Percentiles rank a stretch among this genome's conserved stretches.
phyloP scores from a whole-genome alignment of 2,888 invertebrate species.

The Diplazon laetatorius region DNA sequence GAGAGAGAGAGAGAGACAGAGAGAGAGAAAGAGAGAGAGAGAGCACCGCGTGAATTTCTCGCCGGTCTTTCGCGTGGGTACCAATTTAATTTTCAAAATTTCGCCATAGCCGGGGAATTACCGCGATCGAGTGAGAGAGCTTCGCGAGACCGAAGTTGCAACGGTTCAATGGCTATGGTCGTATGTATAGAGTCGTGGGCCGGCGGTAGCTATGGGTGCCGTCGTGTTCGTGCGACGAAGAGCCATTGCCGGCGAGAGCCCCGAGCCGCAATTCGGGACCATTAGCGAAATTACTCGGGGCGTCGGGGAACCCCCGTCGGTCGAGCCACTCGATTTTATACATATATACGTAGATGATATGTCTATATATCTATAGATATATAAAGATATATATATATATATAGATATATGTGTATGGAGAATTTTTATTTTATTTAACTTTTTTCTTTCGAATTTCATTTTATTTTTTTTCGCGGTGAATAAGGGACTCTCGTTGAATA shows the following conservation, averaged over 20 bases:
- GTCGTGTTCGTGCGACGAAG: conserved; percentile 29
- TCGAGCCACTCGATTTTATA: conserved; percentile 58
- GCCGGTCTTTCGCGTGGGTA: conserved; percentile 72
- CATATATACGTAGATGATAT: too few species aligned
- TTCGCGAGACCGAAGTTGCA: too few species aligned
- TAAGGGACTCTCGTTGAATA: conserved; percentile 6
- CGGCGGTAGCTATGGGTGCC: conserved; percentile 45
- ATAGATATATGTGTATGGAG: too few species aligned
- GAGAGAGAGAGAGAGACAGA: too few species aligned
- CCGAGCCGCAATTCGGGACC: conserved; percentile 74
- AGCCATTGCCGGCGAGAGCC: conserved; percentile 56
- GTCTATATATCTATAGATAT: too few species aligned
- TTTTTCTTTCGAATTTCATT: conserved; percentile 20
- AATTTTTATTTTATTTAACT: too few species aligned
- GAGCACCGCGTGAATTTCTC: conserved; percentile 2
- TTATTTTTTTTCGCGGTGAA: conserved; percentile 19
- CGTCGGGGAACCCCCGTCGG: conserved; percentile 61
- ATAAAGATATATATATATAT: too few species aligned
- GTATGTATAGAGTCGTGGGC: conserved; percentile 1
- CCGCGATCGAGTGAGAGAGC: conserved; percentile 65
- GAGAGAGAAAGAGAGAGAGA: too few species aligned
- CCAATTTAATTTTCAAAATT: conserved; percentile 79
- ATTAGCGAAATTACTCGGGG: conserved; percentile 80
- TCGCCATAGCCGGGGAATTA: conserved; percentile 76
- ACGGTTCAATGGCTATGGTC: not conserved